phyloP scores from a whole-genome alignment of 2,113 vertebrate genomes.

The Cyprinus carpio region DNA sequence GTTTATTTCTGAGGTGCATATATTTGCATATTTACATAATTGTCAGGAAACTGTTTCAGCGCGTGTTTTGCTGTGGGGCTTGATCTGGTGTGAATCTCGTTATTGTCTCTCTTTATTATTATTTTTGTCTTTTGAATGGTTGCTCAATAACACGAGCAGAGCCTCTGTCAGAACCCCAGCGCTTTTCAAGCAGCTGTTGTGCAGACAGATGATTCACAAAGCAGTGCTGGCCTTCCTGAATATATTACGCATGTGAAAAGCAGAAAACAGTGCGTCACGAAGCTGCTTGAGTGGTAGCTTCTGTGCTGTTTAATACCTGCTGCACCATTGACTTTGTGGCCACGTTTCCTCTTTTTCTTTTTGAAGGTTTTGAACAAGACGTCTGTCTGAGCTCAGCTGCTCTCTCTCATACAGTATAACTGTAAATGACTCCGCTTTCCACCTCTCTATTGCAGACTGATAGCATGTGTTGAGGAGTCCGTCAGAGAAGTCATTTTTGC shows the following conservation, averaged over 20 bases:
- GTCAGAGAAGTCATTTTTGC: background rate
- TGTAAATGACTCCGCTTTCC: background rate
- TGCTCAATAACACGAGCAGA: background rate
- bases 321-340: background rate
- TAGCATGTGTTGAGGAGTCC: background rate
- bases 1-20: background rate
- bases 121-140: background rate
- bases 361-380: background rate
- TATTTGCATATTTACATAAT: constrained; percentile 16
- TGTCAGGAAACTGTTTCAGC: background rate
- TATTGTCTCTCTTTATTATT: background rate
- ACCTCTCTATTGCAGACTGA: background rate
- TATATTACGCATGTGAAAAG: background rate
- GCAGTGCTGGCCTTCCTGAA: background rate
- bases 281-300: background rate
- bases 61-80: constrained; percentile 12
- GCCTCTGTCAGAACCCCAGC: background rate
- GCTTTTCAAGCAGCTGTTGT: background rate
- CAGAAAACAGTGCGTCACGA: background rate
- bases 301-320: background rate
- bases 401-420: background rate
- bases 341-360: background rate
- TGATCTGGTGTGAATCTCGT: background rate
- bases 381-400: background rate
- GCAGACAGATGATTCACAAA: constrained; percentile 12